Evolutionary conservation across 2,797 vertebrate genomes (phyloP), one percentile per base, ranked within the genome.

Genomic region (Oryzias sinensis): DNA sequence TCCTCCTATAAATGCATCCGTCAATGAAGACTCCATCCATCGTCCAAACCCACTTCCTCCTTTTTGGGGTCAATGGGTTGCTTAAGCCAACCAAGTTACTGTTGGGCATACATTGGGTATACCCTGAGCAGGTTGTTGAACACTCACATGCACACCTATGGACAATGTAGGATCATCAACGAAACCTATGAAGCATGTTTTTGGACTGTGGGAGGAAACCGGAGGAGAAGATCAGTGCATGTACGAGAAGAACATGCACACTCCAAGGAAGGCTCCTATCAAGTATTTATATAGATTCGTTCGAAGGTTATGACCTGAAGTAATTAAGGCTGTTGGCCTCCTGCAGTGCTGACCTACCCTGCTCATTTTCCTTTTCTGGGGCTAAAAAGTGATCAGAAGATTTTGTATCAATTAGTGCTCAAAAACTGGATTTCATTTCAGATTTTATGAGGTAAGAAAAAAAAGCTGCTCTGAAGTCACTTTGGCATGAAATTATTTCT

Each of bases 361-460:
- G 0, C 44, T 50, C 37, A 71, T 71, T 24, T 64, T 33, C 64
- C 53, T 48, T 70, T 78, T 62, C 53, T 59, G 62, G 56, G 66
- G 62, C 24, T 62, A 75, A 74, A 63, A 69, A 67, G 63, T 42
- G 75, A 67, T 75, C 70, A 77, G 72, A 76, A 76, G 61, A 72
- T 69, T 65, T 49, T 50, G 56, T 66, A 74, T 85, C 65, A 85
- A 84, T 80, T 81, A 80, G 61, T 27, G 61, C 24, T 62, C 46
- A 53, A 68, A 77, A 83, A 74, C 17, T 33, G 70, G 33, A 46
- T 57, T 72, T 73, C 53, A 16, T 53, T 24, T 82, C 56, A 44
- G 59, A 76, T 70, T 70, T 57, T 44, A 18, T 45, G 41, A 29
- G 6, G 49, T 37, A 33, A 48, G 5, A 54, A 20, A 45, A 18